Base-by-base conservation (phyloP, 2,888 invertebrate species). In the Drosophila buzzatii region DNA sequence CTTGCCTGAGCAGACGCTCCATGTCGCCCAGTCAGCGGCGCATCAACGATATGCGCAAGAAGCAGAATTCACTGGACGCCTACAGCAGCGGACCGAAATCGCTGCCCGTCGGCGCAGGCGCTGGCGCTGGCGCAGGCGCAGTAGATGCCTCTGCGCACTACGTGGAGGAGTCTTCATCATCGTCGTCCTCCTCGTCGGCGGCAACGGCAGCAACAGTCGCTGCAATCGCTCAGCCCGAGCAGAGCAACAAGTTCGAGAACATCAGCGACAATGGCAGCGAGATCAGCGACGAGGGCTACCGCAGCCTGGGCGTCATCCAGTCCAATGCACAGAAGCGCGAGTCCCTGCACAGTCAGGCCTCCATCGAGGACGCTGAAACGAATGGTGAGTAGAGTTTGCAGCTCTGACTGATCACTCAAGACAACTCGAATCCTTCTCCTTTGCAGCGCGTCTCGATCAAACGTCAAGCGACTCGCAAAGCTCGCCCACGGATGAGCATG, bases 271-370 rank as follows among this genome's bases (percentile, higher is more conserved):
- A 97, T 81, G 96, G 97, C 12, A 97, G 97, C 66, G 97, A 97
- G 91, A 96, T 97, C 31, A 97, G 97, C 33, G 97, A 97, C 92
- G 97, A 97, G 90, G 97, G 97, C 0, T 97, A 97, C 92, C 95
- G 97, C 86, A 97, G 97, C 90, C 93, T 97, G 86, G 97, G 97
- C 0, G 94, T 96, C 53, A 95, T 95, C 49, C 95, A 95, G 73
- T 93, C 94, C 59, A 91, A 83, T 69, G 91, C 94, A 3, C 94
- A 94, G 73, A 95, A 96, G 78, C 93, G 96, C 89, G 94, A 95
- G 79, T 96, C 96, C 66, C 93, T 96, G 84, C 95, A 96, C 91
- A 96, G 96, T 93, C 96, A 96, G 93, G 95, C 95, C 80, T 96
- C 96, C 31, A 94, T 95, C 65, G 96, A 96, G 87, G 96, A 96